These are phyloP conservation scores for Drosophila hamatofila DNA, from an alignment of 2,888 invertebrate genomes.

Conservation along the genomic window DNA sequence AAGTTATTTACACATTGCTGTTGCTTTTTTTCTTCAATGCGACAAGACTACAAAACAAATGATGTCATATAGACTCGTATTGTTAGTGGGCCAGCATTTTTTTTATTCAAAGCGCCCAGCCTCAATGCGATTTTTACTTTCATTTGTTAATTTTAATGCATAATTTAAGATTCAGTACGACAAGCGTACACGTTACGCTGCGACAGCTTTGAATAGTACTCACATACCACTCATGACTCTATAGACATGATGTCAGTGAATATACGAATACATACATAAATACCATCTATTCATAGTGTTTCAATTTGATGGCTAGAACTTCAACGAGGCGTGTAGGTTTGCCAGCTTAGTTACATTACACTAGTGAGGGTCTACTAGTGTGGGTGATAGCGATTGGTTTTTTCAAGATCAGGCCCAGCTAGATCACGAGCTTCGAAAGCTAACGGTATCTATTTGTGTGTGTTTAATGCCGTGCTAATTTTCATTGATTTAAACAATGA, in stretches of 20 bases:
- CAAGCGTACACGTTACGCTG: conserved; percentile 39
- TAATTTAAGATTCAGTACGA: conserved; percentile 60
- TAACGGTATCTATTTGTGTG: conserved; percentile 41
- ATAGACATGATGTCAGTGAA: conserved; percentile 54
- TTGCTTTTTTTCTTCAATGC: conserved; percentile 36
- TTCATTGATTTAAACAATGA: conserved; percentile 54
- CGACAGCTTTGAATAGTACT: conserved; percentile 16
- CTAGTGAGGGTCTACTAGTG: conserved; percentile 6
- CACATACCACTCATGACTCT: background rate
- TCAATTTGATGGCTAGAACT: conserved; percentile 36
- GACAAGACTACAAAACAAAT: conserved; percentile 66
- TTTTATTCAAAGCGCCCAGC: conserved; percentile 59
- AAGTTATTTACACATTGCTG: conserved; percentile 24
- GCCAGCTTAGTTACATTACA: conserved; percentile 50
- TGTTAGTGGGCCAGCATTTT: conserved; percentile 24
- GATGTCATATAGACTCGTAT: conserved; percentile 59
- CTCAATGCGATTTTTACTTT: conserved; percentile 74
- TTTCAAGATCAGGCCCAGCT: conserved; percentile 5
- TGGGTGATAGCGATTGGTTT: conserved; percentile 10
- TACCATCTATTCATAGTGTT: conserved; percentile 13
- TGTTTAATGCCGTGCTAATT: conserved; percentile 61
- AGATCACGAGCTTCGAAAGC: conserved; percentile 43
- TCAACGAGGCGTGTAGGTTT: conserved; percentile 66
- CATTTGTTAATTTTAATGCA: conserved; percentile 67
- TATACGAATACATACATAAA: conserved; percentile 9